Conservation (phyloP, 2,113 vertebrate species). For the Channa maculata region DNA sequence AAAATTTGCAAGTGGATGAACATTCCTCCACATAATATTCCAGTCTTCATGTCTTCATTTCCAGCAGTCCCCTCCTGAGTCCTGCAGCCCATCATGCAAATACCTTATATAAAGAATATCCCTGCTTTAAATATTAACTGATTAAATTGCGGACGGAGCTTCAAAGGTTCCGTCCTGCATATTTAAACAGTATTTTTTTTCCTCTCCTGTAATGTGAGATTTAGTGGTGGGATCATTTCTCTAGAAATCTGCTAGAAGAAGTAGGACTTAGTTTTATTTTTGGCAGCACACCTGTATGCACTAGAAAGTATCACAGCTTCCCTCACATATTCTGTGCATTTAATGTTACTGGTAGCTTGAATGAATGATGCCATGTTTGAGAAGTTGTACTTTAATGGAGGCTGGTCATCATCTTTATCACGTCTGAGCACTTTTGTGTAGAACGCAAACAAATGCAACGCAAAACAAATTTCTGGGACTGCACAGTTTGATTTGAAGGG, state of each 20-base stretch:
- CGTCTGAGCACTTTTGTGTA: not conserved
- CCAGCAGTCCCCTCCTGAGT: constrained; percentile 15
- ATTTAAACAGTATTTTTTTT: constrained; percentile 60
- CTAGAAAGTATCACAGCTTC: constrained; percentile 9
- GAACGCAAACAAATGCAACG: not conserved
- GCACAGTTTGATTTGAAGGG: not conserved
- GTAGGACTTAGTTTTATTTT: constrained; percentile 39
- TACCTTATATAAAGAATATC: constrained; percentile 67
- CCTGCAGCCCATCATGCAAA: constrained; percentile 50
- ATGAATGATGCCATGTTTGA: not conserved
- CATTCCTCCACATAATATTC: constrained; percentile 36
- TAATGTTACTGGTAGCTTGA: constrained; percentile 1
- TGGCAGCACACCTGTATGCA: constrained; percentile 35
- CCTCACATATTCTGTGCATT: constrained; percentile 10
- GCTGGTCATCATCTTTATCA: not conserved
- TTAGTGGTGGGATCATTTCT: constrained; percentile 45
- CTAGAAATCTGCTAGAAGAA: constrained; percentile 43
- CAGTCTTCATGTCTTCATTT: constrained; percentile 38
- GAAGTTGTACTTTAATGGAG: not conserved
- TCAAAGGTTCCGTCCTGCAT: constrained; percentile 74
- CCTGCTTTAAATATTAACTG: constrained; percentile 78
- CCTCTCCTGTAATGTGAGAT: constrained; percentile 53
- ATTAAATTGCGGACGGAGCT: constrained; percentile 75
- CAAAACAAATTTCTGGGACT: not conserved
- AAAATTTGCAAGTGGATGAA: constrained; percentile 50